These are phyloP conservation scores for Chionoecetes opilio DNA, from an alignment of 1,140 invertebrate genomes.

Conservation along the genomic window DNA sequence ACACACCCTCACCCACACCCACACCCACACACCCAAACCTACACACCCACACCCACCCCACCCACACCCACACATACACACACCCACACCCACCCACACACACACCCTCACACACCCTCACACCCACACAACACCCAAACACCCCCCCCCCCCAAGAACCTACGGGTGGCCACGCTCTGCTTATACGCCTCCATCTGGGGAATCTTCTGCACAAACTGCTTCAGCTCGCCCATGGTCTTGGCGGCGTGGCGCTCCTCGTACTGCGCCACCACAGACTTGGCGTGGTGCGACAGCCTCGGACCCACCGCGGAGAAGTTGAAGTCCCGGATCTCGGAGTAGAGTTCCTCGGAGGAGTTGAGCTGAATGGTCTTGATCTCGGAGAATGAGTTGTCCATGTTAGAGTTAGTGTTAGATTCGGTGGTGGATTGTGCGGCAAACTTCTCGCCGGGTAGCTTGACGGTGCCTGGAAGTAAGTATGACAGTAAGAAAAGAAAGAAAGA, in stretches of 20 bases:
- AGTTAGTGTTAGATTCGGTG: slow-evolving; percentile 86
- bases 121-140: too few species aligned
- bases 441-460: slow-evolving; percentile 92
- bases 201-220: slow-evolving; percentile 95
- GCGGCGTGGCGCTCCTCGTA: slow-evolving; percentile 93
- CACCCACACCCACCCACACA: not conserved
- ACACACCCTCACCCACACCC: too few species aligned
- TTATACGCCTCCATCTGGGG: slow-evolving; percentile 95
- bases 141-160: slow-evolving; percentile 82
- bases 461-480: slow-evolving; percentile 86
- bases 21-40: too few species aligned
- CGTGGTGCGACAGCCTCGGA: slow-evolving; percentile 92
- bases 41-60: too few species aligned
- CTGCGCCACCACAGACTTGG: slow-evolving; percentile 92
- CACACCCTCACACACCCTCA: not conserved
- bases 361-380: slow-evolving; percentile 92
- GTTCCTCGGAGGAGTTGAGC: slow-evolving; percentile 94
- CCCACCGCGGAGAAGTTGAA: slow-evolving; percentile 97
- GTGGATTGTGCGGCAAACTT: slow-evolving; percentile 88
- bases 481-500: too few species aligned
- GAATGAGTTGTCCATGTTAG: slow-evolving; percentile 84
- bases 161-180: slow-evolving; percentile 90
- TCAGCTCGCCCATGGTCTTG: slow-evolving; percentile 96
- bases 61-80: too few species aligned
- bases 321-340: slow-evolving; percentile 95